These are phyloP conservation scores for Ochlodes sylvanus DNA, from an alignment of 2,888 invertebrate species.

Conservation along the genomic window DNA sequence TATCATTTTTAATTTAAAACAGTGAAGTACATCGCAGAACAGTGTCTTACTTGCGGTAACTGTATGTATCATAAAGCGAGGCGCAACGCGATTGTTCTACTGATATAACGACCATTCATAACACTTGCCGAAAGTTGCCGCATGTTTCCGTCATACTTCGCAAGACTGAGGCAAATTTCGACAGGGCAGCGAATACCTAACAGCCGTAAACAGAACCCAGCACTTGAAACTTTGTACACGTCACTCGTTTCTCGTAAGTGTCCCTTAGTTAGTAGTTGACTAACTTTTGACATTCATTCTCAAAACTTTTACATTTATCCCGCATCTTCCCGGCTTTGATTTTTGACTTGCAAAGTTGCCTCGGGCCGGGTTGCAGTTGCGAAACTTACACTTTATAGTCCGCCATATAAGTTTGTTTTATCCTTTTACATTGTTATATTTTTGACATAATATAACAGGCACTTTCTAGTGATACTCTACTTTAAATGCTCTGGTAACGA, in stretches of 20 bases:
- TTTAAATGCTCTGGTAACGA: no score
- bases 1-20: no score
- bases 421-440: no score
- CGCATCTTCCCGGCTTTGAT: slow-evolving; percentile 22
- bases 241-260: slow-evolving; percentile 45
- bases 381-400: background rate
- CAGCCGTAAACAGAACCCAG: background rate
- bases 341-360: slow-evolving; percentile 30
- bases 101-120: background rate
- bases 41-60: no score
- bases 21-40: no score
- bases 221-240: background rate
- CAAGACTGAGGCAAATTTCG: no score
- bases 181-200: background rate
- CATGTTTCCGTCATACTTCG: background rate
- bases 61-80: no score
- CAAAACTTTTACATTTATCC: slow-evolving; percentile 59
- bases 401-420: no score
- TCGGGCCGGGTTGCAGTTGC: background rate
- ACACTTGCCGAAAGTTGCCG: background rate
- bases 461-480: no score
- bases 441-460: no score
- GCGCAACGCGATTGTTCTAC: no score
- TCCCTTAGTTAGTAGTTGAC: slow-evolving; percentile 61
- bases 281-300: slow-evolving; percentile 71